These are phyloP conservation scores for Diloba caeruleocephala DNA, from an alignment of 2,888 invertebrate species.

Conservation along the genomic window DNA sequence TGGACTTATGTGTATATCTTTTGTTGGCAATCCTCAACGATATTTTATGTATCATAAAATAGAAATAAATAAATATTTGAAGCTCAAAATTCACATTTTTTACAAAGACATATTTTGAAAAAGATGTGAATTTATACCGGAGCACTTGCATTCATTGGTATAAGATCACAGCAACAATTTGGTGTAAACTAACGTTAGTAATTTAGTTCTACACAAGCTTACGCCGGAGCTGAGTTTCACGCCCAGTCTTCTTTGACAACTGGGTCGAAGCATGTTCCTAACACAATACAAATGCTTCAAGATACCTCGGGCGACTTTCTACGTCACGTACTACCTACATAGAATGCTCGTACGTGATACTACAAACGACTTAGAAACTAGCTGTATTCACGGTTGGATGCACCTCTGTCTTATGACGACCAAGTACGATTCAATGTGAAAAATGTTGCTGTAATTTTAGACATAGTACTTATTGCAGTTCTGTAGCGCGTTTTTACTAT, in stretches of 20 bases:
- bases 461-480: too few species aligned
- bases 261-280: slow-evolving; percentile 20
- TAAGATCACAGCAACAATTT: neutral
- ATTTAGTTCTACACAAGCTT: slow-evolving; percentile 4
- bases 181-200: neutral
- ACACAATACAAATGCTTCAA: slow-evolving; percentile 29
- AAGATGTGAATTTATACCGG: too few species aligned
- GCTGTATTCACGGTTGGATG: slow-evolving; percentile 13
- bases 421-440: neutral
- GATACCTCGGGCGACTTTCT: slow-evolving; percentile 35
- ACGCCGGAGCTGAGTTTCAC: slow-evolving; percentile 6
- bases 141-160: too few species aligned
- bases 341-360: slow-evolving; percentile 44
- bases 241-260: slow-evolving; percentile 35
- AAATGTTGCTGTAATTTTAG: too few species aligned
- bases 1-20: too few species aligned
- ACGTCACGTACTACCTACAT: slow-evolving; percentile 32
- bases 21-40: too few species aligned
- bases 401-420: slow-evolving; percentile 7
- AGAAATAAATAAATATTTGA: too few species aligned
- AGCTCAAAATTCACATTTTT: too few species aligned
- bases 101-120: too few species aligned
- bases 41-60: too few species aligned
- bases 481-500: too few species aligned
- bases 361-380: slow-evolving; percentile 36